These are phyloP conservation scores for Drosophila bocki DNA, from an alignment of 1,140 invertebrate species.

Conservation along the genomic window DNA sequence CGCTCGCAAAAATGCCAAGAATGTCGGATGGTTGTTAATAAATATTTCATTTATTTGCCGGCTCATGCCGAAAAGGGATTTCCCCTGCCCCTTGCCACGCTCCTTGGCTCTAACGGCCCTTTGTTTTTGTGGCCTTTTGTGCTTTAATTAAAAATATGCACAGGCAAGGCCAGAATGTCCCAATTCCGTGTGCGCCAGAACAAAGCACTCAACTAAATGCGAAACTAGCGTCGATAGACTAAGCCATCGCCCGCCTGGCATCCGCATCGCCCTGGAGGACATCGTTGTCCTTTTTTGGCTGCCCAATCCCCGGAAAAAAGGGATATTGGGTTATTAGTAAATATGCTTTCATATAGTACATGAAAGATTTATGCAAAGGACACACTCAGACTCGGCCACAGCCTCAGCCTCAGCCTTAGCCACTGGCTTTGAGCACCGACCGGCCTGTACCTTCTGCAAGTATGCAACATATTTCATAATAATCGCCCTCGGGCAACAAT, in stretches of 20 bases:
- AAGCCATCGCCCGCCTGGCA: constrained; percentile 4
- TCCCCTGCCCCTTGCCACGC: neutral
- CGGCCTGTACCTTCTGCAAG: constrained; percentile 26
- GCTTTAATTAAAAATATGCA: constrained; percentile 81
- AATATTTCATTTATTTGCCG: constrained; percentile 80
- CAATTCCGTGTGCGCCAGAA: constrained; percentile 43
- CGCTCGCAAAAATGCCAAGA: constrained; percentile 73
- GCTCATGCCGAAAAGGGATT: constrained; percentile 56
- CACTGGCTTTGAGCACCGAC: constrained; percentile 30
- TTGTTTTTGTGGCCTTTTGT: constrained; percentile 77
- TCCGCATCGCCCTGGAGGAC: neutral
- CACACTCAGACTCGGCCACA: constrained; percentile 21
- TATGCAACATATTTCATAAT: constrained; percentile 77
- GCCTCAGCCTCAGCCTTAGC: constrained; percentile 5
- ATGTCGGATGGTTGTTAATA: constrained; percentile 78
- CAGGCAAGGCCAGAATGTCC: constrained; percentile 70
- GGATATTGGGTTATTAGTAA: constrained; percentile 82
- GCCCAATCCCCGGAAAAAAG: constrained; percentile 52
- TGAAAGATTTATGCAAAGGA: constrained; percentile 76
- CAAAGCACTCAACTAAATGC: constrained; percentile 79
- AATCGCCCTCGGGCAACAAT: constrained; percentile 77
- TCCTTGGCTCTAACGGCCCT: constrained; percentile 27
- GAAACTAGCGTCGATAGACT: constrained; percentile 65
- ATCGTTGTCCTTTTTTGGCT: constrained; percentile 61
- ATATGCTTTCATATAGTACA: constrained; percentile 76